A percentile compares a stretch with the other conserved stretches of the same genome.
These are phyloP conservation scores for Pelusios castaneus DNA, from an alignment of 2,113 vertebrate species.

Conservation along the genomic window DNA sequence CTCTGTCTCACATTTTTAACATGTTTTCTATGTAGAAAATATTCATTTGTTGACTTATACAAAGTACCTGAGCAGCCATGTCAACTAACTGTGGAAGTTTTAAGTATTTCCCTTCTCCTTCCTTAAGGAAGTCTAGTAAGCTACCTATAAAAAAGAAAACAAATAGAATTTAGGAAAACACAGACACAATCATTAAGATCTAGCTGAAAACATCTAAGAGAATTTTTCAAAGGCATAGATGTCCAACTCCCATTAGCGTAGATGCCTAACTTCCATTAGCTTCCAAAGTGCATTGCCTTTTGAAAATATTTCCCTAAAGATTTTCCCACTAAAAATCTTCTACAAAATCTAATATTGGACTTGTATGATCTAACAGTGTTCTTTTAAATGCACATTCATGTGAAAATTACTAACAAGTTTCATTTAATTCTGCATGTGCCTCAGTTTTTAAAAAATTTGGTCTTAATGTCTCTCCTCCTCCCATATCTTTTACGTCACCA, in stretches of 20 bases:
- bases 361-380: neutral
- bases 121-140: constrained; percentile 93
- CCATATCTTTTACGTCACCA: neutral
- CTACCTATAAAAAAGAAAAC: constrained; percentile 82
- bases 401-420: neutral
- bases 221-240: neutral
- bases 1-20: neutral
- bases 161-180: neutral
- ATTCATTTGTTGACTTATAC: neutral
- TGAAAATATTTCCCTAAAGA: neutral
- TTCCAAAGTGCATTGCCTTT: neutral
- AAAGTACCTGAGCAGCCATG: constrained; percentile 94
- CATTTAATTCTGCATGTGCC: neutral
- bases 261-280: neutral
- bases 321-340: neutral
- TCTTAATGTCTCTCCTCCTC: neutral
- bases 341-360: neutral
- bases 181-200: neutral
- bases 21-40: neutral
- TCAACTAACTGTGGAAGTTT: constrained; percentile 93
- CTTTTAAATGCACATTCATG: neutral
- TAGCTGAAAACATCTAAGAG: constrained; percentile 1
- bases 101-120: constrained; percentile 94
- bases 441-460: neutral
- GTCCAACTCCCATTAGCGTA: neutral